These are phyloP conservation scores for Cardinalis cardinalis DNA, from an alignment of 2,113 vertebrate genomes.

Conservation along the genomic window DNA sequence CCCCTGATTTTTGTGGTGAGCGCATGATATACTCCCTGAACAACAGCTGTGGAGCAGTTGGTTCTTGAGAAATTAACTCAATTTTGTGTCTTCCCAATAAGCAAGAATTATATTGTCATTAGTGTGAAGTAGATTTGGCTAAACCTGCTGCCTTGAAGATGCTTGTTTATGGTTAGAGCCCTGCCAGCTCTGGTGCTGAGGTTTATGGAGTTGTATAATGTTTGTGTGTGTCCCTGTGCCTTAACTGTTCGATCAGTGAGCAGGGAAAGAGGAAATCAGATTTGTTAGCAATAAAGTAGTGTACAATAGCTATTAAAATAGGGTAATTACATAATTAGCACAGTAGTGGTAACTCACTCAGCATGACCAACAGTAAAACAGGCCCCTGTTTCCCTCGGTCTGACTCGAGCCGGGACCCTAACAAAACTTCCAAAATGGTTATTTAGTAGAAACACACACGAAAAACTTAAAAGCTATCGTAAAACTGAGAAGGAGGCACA, in stretches of 20 bases:
- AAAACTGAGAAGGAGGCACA: conserved; percentile 69
- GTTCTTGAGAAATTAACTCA: not conserved
- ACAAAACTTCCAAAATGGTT: conserved; percentile 60
- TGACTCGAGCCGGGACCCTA: conserved; percentile 13
- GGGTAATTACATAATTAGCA: conserved; percentile 67
- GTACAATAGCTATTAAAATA: conserved; percentile 58
- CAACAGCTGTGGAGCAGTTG: not conserved
- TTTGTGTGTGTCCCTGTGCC: conserved; percentile 21
- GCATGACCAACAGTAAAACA: conserved; percentile 59
- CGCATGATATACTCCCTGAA: fast-evolving
- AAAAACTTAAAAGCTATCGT: conserved; percentile 63
- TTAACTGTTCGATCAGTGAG: not conserved
- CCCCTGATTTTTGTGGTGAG: not conserved
- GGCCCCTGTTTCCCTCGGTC: conserved; percentile 13
- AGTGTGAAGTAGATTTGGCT: not conserved
- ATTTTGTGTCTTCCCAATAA: not conserved
- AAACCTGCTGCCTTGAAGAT: not conserved
- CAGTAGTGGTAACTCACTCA: conserved; percentile 39
- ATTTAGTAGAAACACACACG: conserved; percentile 52
- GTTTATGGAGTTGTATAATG: conserved; percentile 21
- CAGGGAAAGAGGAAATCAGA: conserved; percentile 44
- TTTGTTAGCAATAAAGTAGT: conserved; percentile 59
- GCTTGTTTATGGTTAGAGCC: not conserved
- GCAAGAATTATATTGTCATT: not conserved
- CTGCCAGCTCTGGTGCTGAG: not conserved